Conservation (phyloP, 2,888 invertebrate species). For the Ferdinandea cuprea region DNA sequence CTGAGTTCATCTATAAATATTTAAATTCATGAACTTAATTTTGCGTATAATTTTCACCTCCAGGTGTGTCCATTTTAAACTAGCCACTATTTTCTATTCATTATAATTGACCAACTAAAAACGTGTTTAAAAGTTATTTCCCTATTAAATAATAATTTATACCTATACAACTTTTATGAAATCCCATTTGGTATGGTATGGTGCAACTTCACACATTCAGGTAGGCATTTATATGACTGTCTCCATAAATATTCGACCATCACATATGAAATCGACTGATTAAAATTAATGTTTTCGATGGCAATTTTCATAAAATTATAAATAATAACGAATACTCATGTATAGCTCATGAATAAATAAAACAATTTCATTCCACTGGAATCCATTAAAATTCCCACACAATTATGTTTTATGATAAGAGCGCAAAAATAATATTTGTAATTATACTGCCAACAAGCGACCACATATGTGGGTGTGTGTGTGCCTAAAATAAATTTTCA, state of each 20-base stretch:
- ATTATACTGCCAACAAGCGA: constrained; percentile 31
- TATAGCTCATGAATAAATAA: constrained; percentile 42
- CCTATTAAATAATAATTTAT: too few relatives aligned
- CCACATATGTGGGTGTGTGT: constrained; percentile 13
- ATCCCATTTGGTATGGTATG: too few relatives aligned
- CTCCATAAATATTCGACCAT: not conserved
- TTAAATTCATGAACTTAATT: too few relatives aligned
- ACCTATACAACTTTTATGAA: not conserved
- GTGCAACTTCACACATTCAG: not conserved
- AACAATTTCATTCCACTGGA: not conserved
- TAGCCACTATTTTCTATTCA: too few relatives aligned
- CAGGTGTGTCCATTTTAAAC: too few relatives aligned
- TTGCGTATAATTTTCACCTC: too few relatives aligned
- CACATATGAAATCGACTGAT: constrained; percentile 21
- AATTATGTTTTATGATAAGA: constrained; percentile 55
- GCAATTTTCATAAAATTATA: not conserved
- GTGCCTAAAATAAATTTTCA: constrained; percentile 48
- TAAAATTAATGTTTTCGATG: constrained; percentile 41
- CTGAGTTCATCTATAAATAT: too few relatives aligned
- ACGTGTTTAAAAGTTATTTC: too few relatives aligned
- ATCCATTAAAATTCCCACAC: constrained; percentile 50
- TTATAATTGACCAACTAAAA: too few relatives aligned
- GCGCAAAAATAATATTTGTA: constrained; percentile 41
- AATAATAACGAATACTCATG: not conserved
- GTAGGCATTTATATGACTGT: not conserved